Percentiles rank a stretch among this genome's conserved stretches.
Conservation (phyloP, 2,797 vertebrate species). For the Gouania willdenowi region DNA sequence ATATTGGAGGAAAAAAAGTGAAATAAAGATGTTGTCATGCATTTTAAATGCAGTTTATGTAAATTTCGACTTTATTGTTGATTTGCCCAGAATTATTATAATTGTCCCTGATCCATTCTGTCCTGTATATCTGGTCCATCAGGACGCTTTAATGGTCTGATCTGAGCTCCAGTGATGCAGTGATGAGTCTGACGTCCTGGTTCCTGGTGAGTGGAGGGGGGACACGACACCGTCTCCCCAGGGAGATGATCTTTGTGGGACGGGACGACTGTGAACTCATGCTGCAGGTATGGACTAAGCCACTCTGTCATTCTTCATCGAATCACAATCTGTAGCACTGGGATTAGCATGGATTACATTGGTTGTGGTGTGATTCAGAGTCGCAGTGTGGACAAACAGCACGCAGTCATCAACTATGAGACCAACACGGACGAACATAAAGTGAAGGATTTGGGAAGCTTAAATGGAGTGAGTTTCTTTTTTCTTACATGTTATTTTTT, state of each 20-base stretch:
- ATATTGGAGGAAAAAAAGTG: too few relatives aligned
- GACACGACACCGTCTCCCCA: constrained; percentile 91
- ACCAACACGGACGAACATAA: constrained; percentile 84
- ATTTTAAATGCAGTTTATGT: too few relatives aligned
- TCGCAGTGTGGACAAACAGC: constrained; percentile 96
- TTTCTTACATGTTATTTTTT: not conserved
- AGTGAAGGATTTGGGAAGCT: constrained; percentile 94
- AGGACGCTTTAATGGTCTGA: constrained; percentile 77
- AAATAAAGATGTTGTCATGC: too few relatives aligned
- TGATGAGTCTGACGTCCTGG: constrained; percentile 97
- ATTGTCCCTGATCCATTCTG: too few relatives aligned
- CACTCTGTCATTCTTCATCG: too few relatives aligned
- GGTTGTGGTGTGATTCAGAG: constrained; percentile 76
- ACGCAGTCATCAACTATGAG: constrained; percentile 97
- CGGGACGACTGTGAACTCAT: constrained; percentile 98
- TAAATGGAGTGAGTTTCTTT: constrained; percentile 88
- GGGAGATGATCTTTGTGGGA: constrained; percentile 98
- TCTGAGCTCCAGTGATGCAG: constrained; percentile 42
- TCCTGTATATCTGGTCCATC: too few relatives aligned
- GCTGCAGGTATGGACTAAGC: constrained; percentile 94
- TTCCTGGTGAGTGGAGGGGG: constrained; percentile 95
- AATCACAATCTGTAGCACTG: constrained; percentile 8
- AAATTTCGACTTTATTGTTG: too few relatives aligned
- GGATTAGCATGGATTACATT: constrained; percentile 31
- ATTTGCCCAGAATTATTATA: too few relatives aligned